These are phyloP conservation scores for Aphrophora alni DNA, from an alignment of 2,888 invertebrate genomes.

Conservation along the genomic window DNA sequence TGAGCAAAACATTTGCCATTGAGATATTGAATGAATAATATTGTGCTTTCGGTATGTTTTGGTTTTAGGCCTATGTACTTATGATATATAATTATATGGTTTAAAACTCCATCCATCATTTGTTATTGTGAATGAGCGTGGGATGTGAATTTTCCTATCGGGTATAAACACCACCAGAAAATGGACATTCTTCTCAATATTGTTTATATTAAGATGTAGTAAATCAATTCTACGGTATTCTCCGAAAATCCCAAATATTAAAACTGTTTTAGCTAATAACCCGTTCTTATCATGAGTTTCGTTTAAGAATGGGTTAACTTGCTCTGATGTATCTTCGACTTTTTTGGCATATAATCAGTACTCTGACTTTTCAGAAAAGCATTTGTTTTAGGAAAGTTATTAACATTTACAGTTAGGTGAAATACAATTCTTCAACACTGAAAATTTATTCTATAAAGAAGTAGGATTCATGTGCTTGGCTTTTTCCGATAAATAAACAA, in stretches of 20 bases:
- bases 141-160: neutral
- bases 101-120: too few relatives aligned
- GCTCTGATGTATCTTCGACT: slow-evolving; percentile 15
- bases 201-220: neutral
- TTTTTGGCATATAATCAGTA: neutral
- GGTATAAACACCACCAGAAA: neutral
- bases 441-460: slow-evolving; percentile 10
- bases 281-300: neutral
- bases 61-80: slow-evolving; percentile 6
- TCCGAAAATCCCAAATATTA: too few relatives aligned
- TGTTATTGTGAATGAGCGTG: too few relatives aligned
- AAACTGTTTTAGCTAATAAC: too few relatives aligned
- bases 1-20: slow-evolving; percentile 2
- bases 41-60: neutral
- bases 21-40: neutral
- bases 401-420: neutral
- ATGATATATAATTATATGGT: neutral
- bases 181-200: neutral
- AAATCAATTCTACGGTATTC: neutral
- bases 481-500: neutral
- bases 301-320: neutral
- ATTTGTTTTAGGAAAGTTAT: neutral
- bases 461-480: slow-evolving; percentile 7
- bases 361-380: neutral
- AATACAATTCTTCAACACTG: neutral